Evolutionary conservation across 2,797 vertebrate genomes (phyloP).

Genomic region (Sebastolobus alascanus): DNA sequence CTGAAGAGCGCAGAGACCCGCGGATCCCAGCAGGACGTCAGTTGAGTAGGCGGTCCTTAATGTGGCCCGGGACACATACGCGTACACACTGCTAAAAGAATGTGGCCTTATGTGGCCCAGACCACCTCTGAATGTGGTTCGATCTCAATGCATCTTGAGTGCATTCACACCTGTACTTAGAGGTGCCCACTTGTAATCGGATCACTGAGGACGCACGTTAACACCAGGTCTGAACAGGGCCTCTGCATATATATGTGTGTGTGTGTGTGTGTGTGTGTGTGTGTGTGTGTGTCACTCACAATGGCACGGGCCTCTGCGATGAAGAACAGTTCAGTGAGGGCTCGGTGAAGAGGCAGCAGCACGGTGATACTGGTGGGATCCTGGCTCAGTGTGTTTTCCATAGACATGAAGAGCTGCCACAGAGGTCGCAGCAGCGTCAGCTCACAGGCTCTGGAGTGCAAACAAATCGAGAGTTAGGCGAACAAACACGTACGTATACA

Average conservation of each 20-base stretch:
- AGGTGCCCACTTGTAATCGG: no score
- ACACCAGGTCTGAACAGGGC: no score
- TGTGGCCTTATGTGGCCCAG: no score
- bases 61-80: no score
- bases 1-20: no score
- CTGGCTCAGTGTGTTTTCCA: slow-evolving; percentile 91
- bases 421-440: slow-evolving; percentile 93
- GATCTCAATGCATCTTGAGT: no score
- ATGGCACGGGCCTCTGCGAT: slow-evolving; percentile 92
- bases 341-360: slow-evolving; percentile 94
- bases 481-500: slow-evolving; percentile 5
- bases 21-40: no score
- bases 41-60: no score
- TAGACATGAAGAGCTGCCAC: slow-evolving; percentile 94
- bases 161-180: no score
- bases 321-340: slow-evolving; percentile 97
- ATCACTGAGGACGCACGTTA: no score
- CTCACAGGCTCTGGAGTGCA: slow-evolving; percentile 90
- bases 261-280: not conserved
- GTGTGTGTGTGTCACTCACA: slow-evolving; percentile 82
- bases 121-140: fast-evolving
- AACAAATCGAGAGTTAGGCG: slow-evolving; percentile 17
- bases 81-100: no score
- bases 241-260: not conserved
- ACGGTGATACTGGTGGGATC: slow-evolving; percentile 90